Evolutionary conservation across 2,888 invertebrate genomes (phyloP).

Genomic region (Xestoiulus laeticollis): DNA sequence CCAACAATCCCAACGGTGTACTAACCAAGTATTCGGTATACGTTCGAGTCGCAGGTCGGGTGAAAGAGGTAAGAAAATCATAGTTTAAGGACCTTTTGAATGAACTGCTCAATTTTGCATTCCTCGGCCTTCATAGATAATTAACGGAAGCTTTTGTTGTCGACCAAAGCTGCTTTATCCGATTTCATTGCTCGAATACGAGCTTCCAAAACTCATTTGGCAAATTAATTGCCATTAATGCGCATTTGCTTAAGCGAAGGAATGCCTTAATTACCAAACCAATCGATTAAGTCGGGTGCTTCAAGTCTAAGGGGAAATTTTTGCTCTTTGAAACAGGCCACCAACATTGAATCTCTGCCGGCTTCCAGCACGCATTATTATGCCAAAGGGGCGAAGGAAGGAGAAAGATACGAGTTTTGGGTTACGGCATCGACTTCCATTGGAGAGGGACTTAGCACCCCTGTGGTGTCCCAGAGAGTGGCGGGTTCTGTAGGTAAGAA

Average conservation of each 20-base stretch:
- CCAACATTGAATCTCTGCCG: conserved; percentile 55
- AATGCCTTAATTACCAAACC: neutral
- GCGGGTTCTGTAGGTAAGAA: conserved; percentile 46
- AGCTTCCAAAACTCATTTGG: neutral
- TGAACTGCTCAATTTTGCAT: neutral
- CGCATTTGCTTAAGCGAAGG: conserved; percentile 15
- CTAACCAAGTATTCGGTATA: conserved; percentile 74
- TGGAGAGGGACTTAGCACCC: conserved; percentile 84
- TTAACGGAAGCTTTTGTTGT: neutral
- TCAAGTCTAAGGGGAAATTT: neutral
- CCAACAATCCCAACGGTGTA: conserved; percentile 78
- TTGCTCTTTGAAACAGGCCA: conserved; percentile 42
- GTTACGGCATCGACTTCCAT: conserved; percentile 81
- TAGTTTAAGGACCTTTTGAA: neutral
- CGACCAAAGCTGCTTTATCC: neutral
- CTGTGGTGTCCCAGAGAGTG: conserved; percentile 77
- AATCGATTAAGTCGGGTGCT: neutral
- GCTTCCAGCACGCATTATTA: conserved; percentile 54
- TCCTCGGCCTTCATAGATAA: neutral
- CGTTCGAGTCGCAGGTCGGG: conserved; percentile 61
- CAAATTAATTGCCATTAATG: conserved; percentile 18
- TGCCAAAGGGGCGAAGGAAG: conserved; percentile 49
- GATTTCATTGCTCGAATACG: neutral
- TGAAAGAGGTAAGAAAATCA: conserved; percentile 55
- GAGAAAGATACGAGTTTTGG: conserved; percentile 68